These are phyloP conservation scores for Zaprionus vittiger DNA, from an alignment of 1,140 invertebrate species.

Conservation along the genomic window DNA sequence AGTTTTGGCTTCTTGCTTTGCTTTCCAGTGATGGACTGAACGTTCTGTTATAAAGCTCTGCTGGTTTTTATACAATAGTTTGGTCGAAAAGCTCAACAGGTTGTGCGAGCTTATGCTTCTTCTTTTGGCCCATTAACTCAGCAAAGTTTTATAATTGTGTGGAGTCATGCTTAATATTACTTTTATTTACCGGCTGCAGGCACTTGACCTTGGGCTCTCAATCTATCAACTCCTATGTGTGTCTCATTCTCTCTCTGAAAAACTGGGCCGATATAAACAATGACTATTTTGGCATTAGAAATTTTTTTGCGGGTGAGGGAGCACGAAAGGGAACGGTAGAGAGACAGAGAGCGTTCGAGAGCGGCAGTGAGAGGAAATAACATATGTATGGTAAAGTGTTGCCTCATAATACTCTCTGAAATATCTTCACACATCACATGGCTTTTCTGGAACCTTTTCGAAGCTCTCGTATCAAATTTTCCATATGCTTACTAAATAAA, in stretches of 20 bases:
- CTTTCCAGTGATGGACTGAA: not conserved
- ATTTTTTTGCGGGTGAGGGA: not conserved
- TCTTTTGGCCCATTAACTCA: not conserved
- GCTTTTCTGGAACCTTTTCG: not conserved
- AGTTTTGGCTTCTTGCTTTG: not conserved
- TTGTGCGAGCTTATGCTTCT: not conserved
- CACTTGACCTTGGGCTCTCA: not conserved
- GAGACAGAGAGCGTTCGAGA: not conserved
- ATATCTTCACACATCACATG: too few species aligned
- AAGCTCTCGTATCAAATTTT: not conserved
- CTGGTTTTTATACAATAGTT: not conserved
- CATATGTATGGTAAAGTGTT: not conserved
- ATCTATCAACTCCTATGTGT: not conserved
- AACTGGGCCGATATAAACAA: not conserved
- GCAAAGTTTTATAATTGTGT: not conserved
- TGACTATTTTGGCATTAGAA: not conserved
- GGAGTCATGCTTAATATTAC: slow-evolving; percentile 1
- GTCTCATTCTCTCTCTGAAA: not conserved
- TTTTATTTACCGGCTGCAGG: not conserved
- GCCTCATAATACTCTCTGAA: not conserved
- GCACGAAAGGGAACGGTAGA: not conserved
- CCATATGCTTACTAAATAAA: not conserved
- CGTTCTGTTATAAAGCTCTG: not conserved
- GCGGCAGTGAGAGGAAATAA: not conserved
- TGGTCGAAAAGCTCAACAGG: not conserved